Conservation (phyloP, 2,797 vertebrate genomes). For the Neostethus bicornis region DNA sequence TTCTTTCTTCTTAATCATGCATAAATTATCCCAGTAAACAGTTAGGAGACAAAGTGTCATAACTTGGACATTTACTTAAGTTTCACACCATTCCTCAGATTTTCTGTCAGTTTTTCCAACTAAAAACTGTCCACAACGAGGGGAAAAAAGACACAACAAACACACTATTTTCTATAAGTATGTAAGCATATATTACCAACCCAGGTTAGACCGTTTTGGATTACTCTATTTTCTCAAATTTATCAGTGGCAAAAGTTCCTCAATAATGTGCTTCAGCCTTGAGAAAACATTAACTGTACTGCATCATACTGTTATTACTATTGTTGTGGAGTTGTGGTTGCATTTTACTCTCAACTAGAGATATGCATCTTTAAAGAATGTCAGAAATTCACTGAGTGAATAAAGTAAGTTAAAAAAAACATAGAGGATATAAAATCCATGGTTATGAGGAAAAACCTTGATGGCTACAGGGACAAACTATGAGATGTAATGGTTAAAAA, state of each 20-base stretch:
- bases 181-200: background rate
- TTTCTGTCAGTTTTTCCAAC: slow-evolving; percentile 32
- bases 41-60: background rate
- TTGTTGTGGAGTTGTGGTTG: background rate
- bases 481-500: no score
- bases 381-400: background rate
- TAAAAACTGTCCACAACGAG: background rate
- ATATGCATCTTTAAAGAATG: background rate
- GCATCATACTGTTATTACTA: background rate
- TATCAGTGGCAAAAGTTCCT: background rate
- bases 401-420: background rate
- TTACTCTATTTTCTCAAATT: background rate
- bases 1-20: background rate
- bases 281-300: background rate
- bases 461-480: no score
- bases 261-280: background rate
- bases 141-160: background rate
- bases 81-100: slow-evolving; percentile 1
- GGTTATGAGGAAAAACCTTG: no score
- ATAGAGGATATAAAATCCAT: no score
- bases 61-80: slow-evolving; percentile 4
- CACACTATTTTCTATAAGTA: background rate
- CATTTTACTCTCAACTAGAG: background rate
- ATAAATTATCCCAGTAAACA: background rate
- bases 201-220: background rate